These are phyloP conservation scores for Leptoclinus maculatus DNA, from an alignment of 2,797 vertebrate genomes.

Conservation along the genomic window DNA sequence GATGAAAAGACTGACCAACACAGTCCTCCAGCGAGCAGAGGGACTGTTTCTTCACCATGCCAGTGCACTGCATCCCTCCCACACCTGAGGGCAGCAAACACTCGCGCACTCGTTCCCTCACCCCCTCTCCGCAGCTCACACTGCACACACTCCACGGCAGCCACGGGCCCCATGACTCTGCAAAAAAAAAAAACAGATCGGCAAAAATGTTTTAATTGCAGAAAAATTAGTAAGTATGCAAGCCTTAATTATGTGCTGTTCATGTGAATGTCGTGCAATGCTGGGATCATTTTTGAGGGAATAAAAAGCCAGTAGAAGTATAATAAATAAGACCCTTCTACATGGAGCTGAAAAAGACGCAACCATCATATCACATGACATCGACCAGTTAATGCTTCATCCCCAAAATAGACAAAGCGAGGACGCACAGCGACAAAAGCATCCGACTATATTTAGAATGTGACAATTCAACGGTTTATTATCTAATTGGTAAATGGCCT, in stretches of 20 bases:
- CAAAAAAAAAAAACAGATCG: constrained; percentile 26
- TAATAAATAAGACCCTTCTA: background rate
- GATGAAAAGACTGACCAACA: constrained; percentile 74
- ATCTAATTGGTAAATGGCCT: background rate
- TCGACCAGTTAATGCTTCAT: constrained; percentile 9
- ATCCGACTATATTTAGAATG: background rate
- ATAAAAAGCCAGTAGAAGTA: background rate
- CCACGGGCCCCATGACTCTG: constrained; percentile 94
- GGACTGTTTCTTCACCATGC: constrained; percentile 88
- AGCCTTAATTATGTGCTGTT: background rate
- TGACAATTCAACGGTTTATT: background rate
- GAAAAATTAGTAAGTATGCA: background rate
- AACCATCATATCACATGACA: constrained; percentile 2
- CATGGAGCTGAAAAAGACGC: background rate
- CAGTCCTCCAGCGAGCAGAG: constrained; percentile 94
- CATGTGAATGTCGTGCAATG: background rate
- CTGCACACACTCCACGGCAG: constrained; percentile 95
- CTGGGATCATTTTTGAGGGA: background rate
- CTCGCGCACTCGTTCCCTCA: constrained; percentile 89
- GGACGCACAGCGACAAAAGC: constrained; percentile 6
- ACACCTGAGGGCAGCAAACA: constrained; percentile 87
- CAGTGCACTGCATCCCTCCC: constrained; percentile 83
- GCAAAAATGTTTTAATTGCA: background rate
- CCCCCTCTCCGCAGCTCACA: constrained; percentile 91
- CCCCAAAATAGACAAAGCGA: background rate